Conservation (phyloP, 1,140 invertebrate species). For the Sycobia sp. region DNA sequence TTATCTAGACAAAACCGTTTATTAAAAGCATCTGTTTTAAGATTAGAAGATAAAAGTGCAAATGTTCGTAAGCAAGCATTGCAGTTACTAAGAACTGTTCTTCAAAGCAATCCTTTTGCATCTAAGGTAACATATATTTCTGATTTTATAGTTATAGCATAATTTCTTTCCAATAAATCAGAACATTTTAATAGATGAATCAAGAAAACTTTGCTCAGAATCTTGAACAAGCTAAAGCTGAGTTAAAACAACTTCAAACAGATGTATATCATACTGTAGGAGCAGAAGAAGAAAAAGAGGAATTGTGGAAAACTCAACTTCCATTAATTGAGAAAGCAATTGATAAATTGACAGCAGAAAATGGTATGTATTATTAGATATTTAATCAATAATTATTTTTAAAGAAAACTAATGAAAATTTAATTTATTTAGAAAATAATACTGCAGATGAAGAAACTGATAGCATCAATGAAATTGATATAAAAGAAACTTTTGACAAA, state of each 20-base stretch:
- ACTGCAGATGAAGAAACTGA: slow-evolving; percentile 21
- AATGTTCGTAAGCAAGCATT: slow-evolving; percentile 80
- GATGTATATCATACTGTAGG: slow-evolving; percentile 57
- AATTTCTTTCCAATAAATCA: neutral
- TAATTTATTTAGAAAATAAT: slow-evolving; percentile 36
- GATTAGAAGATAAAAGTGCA: slow-evolving; percentile 78
- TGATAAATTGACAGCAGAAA: slow-evolving; percentile 48
- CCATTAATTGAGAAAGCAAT: slow-evolving; percentile 56
- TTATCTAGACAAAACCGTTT: slow-evolving; percentile 69
- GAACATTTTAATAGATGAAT: slow-evolving; percentile 63
- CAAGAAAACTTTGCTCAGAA: slow-evolving; percentile 65
- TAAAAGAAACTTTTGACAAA: slow-evolving; percentile 49
- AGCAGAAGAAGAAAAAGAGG: slow-evolving; percentile 53
- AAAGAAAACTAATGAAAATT: slow-evolving; percentile 1
- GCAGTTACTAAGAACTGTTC: slow-evolving; percentile 73
- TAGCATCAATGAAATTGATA: slow-evolving; percentile 42
- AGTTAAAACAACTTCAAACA: slow-evolving; percentile 66
- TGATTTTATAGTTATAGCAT: too few relatives aligned
- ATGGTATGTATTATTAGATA: slow-evolving; percentile 28
- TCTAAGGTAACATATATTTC: slow-evolving; percentile 58
- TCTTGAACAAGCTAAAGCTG: slow-evolving; percentile 63
- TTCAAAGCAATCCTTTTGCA: slow-evolving; percentile 80
- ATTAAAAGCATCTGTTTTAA: slow-evolving; percentile 67
- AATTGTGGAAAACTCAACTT: slow-evolving; percentile 55
- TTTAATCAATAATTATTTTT: neutral